Conservation (phyloP, 2,888 invertebrate genomes). For the Diarsia rubi region DNA sequence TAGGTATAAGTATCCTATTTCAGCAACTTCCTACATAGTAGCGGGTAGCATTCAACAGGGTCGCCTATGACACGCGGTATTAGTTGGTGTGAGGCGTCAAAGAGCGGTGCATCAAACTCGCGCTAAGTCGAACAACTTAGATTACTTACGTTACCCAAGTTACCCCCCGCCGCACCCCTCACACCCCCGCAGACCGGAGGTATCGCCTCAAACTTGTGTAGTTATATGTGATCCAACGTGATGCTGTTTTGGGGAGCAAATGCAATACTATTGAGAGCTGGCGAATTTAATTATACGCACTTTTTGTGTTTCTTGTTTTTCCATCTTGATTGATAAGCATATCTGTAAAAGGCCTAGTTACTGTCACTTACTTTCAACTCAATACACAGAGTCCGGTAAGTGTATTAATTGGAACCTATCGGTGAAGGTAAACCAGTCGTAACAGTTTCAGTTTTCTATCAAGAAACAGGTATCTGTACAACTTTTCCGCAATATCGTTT, state of each 20-base stretch:
- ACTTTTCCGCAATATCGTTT: not conserved
- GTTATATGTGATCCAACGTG: slow-evolving; percentile 16
- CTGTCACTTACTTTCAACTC: too few relatives aligned
- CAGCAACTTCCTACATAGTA: not conserved
- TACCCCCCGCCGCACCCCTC: not conserved
- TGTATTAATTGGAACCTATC: not conserved
- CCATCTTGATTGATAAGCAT: not conserved
- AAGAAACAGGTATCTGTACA: not conserved
- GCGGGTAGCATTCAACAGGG: slow-evolving; percentile 23
- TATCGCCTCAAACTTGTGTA: slow-evolving; percentile 13
- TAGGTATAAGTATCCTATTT: not conserved
- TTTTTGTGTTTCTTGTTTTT: not conserved
- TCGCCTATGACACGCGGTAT: not conserved
- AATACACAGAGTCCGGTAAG: not conserved
- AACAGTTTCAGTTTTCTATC: not conserved
- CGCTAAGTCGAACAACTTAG: slow-evolving; percentile 57
- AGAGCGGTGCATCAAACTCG: slow-evolving; percentile 29
- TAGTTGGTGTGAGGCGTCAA: slow-evolving; percentile 14
- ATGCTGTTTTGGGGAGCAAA: not conserved
- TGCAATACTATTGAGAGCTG: slow-evolving; percentile 4
- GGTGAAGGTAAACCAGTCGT: not conserved
- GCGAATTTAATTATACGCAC: slow-evolving; percentile 1
- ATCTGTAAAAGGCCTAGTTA: too few relatives aligned
- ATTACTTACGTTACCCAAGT: slow-evolving; percentile 19
- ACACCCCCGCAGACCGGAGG: not conserved